phyloP scores from a whole-genome alignment of 2,888 invertebrate species.

The Latrodectus hesperus region DNA sequence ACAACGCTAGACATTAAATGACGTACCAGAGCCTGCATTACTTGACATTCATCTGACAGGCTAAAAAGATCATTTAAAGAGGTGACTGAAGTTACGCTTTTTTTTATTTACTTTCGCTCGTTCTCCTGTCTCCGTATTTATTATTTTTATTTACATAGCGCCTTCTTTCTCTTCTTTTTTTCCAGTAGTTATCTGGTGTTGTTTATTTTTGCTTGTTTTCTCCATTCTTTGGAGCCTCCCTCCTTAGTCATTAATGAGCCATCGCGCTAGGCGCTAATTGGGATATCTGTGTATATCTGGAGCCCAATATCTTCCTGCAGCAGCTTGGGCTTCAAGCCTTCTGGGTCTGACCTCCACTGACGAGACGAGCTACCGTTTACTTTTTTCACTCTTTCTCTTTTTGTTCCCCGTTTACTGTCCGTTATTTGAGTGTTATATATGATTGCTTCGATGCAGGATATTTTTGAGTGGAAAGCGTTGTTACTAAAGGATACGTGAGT shows the following conservation, averaged over 20 bases:
- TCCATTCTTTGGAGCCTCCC: slow-evolving; percentile 44
- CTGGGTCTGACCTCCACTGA: background rate
- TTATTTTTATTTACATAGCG: slow-evolving; percentile 66
- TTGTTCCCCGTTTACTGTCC: background rate
- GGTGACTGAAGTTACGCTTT: slow-evolving; percentile 15
- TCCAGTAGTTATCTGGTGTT: slow-evolving; percentile 20
- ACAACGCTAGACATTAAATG: slow-evolving; percentile 62
- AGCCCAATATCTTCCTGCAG: slow-evolving; percentile 51
- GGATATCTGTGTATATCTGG: slow-evolving; percentile 54
- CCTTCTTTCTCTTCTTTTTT: slow-evolving; percentile 13
- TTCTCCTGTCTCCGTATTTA: slow-evolving; percentile 30
- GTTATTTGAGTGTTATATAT: no score
- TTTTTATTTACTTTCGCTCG: slow-evolving; percentile 24
- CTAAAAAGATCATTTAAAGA: slow-evolving; percentile 66
- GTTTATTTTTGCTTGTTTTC: slow-evolving; percentile 48
- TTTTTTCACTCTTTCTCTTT: background rate
- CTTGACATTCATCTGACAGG: slow-evolving; percentile 68
- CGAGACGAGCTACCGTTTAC: background rate
- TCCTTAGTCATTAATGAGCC: slow-evolving; percentile 58
- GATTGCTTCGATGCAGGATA: no score
- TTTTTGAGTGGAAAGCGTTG: no score
- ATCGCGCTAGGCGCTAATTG: slow-evolving; percentile 62
- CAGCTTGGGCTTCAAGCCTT: slow-evolving; percentile 26
- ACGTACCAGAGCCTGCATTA: slow-evolving; percentile 30
- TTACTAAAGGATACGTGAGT: no score